phyloP scores from a whole-genome alignment of 2,113 vertebrate genomes.

The Dicerorhinus sumatrensis region DNA sequence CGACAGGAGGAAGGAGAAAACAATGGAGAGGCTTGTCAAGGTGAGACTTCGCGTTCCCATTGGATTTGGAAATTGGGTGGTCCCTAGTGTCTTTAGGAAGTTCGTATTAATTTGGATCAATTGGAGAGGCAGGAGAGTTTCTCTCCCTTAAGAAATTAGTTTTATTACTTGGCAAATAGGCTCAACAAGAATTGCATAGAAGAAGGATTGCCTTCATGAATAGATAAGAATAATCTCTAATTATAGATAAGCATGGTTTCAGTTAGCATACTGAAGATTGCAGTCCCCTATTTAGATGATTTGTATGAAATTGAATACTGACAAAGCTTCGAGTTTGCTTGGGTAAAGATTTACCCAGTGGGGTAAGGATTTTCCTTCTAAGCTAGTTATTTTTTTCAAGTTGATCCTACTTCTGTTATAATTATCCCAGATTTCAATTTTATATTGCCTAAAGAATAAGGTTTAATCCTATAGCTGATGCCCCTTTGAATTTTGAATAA shows the following conservation, averaged over 20 bases:
- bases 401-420: conserved; percentile 34
- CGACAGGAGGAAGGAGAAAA: background rate
- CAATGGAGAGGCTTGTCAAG: background rate
- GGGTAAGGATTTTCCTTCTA: conserved; percentile 28
- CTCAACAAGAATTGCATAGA: background rate
- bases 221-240: conserved; percentile 40
- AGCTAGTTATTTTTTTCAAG: background rate
- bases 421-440: conserved; percentile 59
- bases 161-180: conserved; percentile 37
- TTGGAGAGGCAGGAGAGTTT: background rate
- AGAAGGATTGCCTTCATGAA: conserved; percentile 18
- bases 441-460: background rate
- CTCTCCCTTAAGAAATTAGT: background rate
- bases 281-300: background rate
- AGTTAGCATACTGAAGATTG: background rate
- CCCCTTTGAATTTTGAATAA: conserved; percentile 26
- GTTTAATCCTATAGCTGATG: background rate
- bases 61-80: background rate
- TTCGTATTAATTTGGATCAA: background rate
- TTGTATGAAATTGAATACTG: conserved; percentile 15
- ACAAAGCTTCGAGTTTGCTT: background rate
- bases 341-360: background rate
- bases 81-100: background rate
- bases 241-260: conserved; percentile 53
- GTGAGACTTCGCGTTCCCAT: background rate